Base-by-base conservation (phyloP, 2,113 vertebrate genomes). In the Brienomyrus longianalis region DNA sequence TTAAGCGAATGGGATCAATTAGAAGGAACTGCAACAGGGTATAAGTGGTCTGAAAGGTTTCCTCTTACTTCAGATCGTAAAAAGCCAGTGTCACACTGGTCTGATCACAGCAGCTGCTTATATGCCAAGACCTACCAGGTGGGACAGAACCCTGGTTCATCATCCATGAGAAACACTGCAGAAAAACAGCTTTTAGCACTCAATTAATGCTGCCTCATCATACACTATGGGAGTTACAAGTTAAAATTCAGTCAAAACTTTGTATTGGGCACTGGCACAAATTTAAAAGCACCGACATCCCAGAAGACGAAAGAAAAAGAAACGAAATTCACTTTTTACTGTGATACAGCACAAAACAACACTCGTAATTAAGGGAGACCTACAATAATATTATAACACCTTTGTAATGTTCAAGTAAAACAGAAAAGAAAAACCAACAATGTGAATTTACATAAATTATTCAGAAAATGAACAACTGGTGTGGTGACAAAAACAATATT, bases 1-100 rank as follows among this genome's bases (percentile, higher is more conserved):
- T 88, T 91, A 92, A 91, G 91, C 66, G 92, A 93, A 93, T 95
- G 94, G 93, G 93, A 95, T 94, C 94, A 95, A 96, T 95, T 96
- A 91, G 84, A 89, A 87, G 77, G 86, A 87, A 94, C 92, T 91
- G 94, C 92, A 94, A 92, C 92, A 91, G 83, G 94, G 35, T 91
- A 93, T 92, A 91, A 92, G 94, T 92, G 92, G 93, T 93, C 91
- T 91, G 84, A 90, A 90, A 66, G 77, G 48, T 90, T 92, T 90
- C 86, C 62, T 91, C 88, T 92, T 39, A 39, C 39, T 39, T 80
- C 48, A 54, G 45, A 23, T 56, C 19, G 80, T 83, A 70, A 89
- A 90, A 77, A 88, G n/a, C 13, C 70, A 59, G 13, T 48, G n/a
- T 10, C 11, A 23, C n/a, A 45, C 45, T 6, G 13, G 66, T 56